Conservation (phyloP, 2,797 vertebrate species). For the Glyptemys insculpta region DNA sequence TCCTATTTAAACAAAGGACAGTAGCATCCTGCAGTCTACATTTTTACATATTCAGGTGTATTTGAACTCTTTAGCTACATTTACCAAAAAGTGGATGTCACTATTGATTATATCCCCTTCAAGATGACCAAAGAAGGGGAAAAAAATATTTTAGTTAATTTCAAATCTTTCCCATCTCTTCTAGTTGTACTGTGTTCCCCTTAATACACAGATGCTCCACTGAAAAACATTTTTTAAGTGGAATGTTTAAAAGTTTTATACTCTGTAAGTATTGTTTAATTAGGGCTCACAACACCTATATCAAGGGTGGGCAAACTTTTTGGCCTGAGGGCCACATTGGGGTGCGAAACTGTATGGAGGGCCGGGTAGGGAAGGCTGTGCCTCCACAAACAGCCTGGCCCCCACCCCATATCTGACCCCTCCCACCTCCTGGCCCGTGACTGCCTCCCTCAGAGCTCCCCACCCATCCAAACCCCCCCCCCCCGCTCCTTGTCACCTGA, state of each 20-base stretch:
- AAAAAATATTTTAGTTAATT: background rate
- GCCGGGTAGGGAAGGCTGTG: no score
- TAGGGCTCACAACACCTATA: background rate
- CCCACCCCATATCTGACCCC: no score
- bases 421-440: no score
- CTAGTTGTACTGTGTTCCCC: background rate
- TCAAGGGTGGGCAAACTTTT: background rate
- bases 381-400: no score
- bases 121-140: background rate
- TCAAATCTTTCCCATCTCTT: background rate
- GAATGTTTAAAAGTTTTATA: background rate
- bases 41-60: rapidly evolving
- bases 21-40: background rate
- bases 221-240: background rate
- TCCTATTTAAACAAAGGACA: background rate
- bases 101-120: background rate
- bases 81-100: background rate
- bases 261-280: background rate
- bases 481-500: no score
- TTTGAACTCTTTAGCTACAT: background rate
- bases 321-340: no score
- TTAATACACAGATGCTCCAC: background rate
- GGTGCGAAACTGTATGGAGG: no score
- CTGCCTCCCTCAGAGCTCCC: no score
- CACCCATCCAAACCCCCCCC: no score